A percentile compares a stretch with the other conserved stretches of the same genome.
Evolutionary conservation across 1,140 invertebrate genomes (phyloP).

Genomic region (Brachionus rotundiformis): DNA sequence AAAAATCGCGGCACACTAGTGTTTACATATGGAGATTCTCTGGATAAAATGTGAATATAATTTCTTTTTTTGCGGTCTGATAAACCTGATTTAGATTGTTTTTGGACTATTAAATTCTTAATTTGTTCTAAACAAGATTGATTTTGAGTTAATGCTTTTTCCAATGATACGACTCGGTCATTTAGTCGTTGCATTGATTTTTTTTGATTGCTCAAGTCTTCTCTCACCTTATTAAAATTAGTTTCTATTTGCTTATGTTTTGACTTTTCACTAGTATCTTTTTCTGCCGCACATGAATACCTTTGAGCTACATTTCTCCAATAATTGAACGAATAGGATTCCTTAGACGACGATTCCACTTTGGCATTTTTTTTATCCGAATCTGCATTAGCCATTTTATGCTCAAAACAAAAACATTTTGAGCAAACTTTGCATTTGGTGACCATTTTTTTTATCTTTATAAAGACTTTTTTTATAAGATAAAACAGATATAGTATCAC

Average conservation of each 20-base stretch:
- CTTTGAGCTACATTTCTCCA: conserved; percentile 33
- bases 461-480: background rate
- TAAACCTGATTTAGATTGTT: conserved; percentile 31
- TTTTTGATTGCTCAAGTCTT: conserved; percentile 31
- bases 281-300: background rate
- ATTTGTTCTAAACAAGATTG: conserved; percentile 48
- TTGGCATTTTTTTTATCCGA: background rate
- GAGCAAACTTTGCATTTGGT: background rate
- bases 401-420: conserved; percentile 1
- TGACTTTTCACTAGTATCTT: conserved; percentile 38
- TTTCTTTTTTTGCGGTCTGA: conserved; percentile 21
- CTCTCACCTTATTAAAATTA: conserved; percentile 46
- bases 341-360: background rate
- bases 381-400: background rate
- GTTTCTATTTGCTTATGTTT: conserved; percentile 28
- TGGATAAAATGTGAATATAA: conserved; percentile 52
- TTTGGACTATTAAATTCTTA: conserved; percentile 48
- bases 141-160: conserved; percentile 23
- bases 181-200: conserved; percentile 34
- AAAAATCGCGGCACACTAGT: conserved; percentile 24
- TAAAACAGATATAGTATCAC: conserved; percentile 13
- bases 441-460: background rate
- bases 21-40: conserved; percentile 44
- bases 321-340: conserved; percentile 39
- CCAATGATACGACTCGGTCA: conserved; percentile 43